phyloP scores from a whole-genome alignment of 2,113 vertebrate species.

The Pseudolaguvia tuberculata region DNA sequence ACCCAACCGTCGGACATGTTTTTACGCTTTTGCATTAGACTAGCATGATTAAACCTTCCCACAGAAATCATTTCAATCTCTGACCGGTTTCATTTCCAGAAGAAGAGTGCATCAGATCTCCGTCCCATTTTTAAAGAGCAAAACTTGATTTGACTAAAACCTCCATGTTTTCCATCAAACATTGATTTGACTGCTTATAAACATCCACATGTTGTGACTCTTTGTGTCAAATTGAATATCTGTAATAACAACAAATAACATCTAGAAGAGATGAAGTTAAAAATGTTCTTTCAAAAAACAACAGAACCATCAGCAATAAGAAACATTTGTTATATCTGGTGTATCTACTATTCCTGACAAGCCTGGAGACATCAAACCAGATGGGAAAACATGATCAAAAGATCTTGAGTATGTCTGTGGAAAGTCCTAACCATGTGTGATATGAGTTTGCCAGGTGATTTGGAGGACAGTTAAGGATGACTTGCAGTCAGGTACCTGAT shows the following conservation, averaged over 20 bases:
- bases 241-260: neutral
- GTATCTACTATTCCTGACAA: slow-evolving; percentile 9
- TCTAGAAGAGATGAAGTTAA: neutral
- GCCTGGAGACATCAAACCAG: slow-evolving; percentile 28
- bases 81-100: neutral
- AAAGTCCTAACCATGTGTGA: slow-evolving; percentile 20
- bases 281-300: neutral
- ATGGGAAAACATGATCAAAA: slow-evolving; percentile 32
- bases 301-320: neutral
- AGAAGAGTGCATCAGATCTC: neutral
- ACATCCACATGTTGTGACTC: no score
- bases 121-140: neutral
- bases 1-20: neutral
- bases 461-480: slow-evolving; percentile 4
- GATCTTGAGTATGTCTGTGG: slow-evolving; percentile 1
- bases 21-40: neutral
- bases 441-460: slow-evolving; percentile 21
- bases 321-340: slow-evolving; percentile 24
- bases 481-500: slow-evolving; percentile 76
- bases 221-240: neutral
- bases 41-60: neutral
- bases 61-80: neutral
- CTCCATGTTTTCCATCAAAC: no score
- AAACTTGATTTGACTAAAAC: neutral
- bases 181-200: no score